phyloP scores from a whole-genome alignment of 2,797 vertebrate genomes.

The Anguilla megastoma region DNA sequence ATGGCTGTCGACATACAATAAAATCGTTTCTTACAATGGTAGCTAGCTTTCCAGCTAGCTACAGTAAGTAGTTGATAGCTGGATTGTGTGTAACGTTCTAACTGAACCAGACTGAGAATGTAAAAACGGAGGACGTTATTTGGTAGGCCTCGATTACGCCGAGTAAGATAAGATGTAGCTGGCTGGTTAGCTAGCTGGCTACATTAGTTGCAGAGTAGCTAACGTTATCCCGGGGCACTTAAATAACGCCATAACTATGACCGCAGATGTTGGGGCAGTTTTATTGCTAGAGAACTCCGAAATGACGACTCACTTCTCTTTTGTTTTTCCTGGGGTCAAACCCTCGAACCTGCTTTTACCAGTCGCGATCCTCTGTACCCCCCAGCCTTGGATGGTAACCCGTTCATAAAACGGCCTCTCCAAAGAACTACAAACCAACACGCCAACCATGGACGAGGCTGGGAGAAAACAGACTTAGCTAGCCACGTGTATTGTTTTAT shows the following conservation, averaged over 20 bases:
- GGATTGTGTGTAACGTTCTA: slow-evolving; percentile 27
- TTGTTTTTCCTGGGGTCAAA: slow-evolving; percentile 72
- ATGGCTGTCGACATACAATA: slow-evolving; percentile 49
- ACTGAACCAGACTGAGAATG: slow-evolving; percentile 63
- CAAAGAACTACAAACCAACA: slow-evolving; percentile 57
- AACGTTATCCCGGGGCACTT: slow-evolving; percentile 18
- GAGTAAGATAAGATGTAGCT: slow-evolving; percentile 76
- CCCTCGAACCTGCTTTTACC: slow-evolving; percentile 72
- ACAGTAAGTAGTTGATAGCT: slow-evolving; percentile 17
- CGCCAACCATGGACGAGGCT: slow-evolving; percentile 71
- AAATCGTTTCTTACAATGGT: background rate
- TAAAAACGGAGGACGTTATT: slow-evolving; percentile 66
- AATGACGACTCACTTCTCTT: slow-evolving; percentile 71
- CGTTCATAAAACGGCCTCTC: slow-evolving; percentile 64
- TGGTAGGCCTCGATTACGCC: slow-evolving; percentile 62
- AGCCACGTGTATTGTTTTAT: slow-evolving; percentile 42
- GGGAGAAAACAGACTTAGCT: slow-evolving; percentile 59
- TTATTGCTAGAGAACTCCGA: slow-evolving; percentile 68
- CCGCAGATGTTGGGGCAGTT: slow-evolving; percentile 62
- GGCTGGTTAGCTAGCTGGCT: slow-evolving; percentile 20
- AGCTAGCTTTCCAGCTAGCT: slow-evolving; percentile 26
- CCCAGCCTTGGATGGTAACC: slow-evolving; percentile 64
- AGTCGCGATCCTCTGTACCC: slow-evolving; percentile 74
- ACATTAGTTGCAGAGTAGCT: slow-evolving; percentile 26
- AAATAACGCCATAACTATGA: slow-evolving; percentile 61